phyloP scores from a whole-genome alignment of 2,888 invertebrate species.

The Parasteatoda lunata region DNA sequence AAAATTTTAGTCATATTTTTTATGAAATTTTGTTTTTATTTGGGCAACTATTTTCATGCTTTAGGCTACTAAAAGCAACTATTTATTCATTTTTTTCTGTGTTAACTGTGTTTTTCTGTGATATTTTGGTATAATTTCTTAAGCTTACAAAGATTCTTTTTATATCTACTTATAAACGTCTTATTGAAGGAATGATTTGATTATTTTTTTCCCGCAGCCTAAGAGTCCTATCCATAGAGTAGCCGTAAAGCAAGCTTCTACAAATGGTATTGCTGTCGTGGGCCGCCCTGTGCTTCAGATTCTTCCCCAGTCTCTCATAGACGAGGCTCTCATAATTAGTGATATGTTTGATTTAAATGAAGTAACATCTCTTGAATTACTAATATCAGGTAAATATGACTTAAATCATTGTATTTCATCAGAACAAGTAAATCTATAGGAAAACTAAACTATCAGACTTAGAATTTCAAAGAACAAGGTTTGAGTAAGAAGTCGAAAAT shows the following conservation, averaged over 20 bases:
- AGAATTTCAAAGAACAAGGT: too few relatives aligned
- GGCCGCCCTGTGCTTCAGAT: conserved; percentile 74
- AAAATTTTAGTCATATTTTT: too few relatives aligned
- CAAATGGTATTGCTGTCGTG: conserved; percentile 75
- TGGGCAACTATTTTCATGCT: too few relatives aligned
- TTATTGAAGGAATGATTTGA: neutral
- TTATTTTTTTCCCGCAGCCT: conserved; percentile 71
- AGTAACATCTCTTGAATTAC: conserved; percentile 88
- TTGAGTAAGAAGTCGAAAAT: too few relatives aligned
- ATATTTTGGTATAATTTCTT: neutral
- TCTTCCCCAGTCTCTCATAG: conserved; percentile 88
- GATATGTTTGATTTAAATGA: conserved; percentile 97
- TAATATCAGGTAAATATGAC: conserved; percentile 82
- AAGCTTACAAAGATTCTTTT: neutral
- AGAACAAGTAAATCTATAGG: too few relatives aligned
- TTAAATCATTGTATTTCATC: neutral
- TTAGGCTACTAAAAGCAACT: too few relatives aligned
- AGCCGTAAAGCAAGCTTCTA: conserved; percentile 85
- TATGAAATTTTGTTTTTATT: too few relatives aligned
- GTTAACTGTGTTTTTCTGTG: too few relatives aligned
- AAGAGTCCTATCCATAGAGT: conserved; percentile 85
- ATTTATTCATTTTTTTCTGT: neutral
- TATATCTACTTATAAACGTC: neutral
- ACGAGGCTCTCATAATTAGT: conserved; percentile 94
- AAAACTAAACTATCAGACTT: too few relatives aligned